phyloP scores from a whole-genome alignment of 2,888 invertebrate species.

The Lasioglossum pauxillum region DNA sequence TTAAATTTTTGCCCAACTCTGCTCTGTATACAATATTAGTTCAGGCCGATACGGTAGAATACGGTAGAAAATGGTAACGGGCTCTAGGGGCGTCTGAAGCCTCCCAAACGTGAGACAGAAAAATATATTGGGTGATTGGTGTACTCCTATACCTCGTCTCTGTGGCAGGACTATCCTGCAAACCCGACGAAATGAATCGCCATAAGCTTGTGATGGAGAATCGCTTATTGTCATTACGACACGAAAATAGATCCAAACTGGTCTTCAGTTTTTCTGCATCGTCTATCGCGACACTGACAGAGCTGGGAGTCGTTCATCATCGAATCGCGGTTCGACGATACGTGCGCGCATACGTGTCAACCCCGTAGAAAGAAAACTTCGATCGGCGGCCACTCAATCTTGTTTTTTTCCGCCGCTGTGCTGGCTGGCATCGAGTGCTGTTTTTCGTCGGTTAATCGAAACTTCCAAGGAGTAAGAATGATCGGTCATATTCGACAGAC shows the following conservation, averaged over 20 bases:
- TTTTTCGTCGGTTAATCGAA: conserved; percentile 47
- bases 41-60: too few relatives aligned
- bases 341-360: conserved; percentile 50
- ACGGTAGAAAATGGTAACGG: too few relatives aligned
- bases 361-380: conserved; percentile 57
- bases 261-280: conserved; percentile 37
- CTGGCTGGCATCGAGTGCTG: conserved; percentile 34
- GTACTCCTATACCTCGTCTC: too few relatives aligned
- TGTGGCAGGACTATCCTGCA: too few relatives aligned
- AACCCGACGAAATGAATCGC: too few relatives aligned
- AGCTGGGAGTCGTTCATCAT: conserved; percentile 65
- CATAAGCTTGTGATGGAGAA: neutral
- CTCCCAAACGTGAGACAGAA: too few relatives aligned
- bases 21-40: too few relatives aligned
- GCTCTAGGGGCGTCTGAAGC: too few relatives aligned
- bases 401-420: conserved; percentile 39
- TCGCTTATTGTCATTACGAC: conserved; percentile 38
- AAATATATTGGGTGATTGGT: too few relatives aligned
- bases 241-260: conserved; percentile 37
- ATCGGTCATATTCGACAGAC: conserved; percentile 24
- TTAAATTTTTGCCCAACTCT: too few relatives aligned
- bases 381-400: conserved; percentile 63
- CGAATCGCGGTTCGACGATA: conserved; percentile 59
- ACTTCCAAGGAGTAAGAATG: conserved; percentile 30
- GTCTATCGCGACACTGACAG: conserved; percentile 55